Evolutionary conservation across 2,113 vertebrate genomes (phyloP), one percentile per base, ranked within the genome.

Genomic region (Dunckerocampus dactyliophorus): DNA sequence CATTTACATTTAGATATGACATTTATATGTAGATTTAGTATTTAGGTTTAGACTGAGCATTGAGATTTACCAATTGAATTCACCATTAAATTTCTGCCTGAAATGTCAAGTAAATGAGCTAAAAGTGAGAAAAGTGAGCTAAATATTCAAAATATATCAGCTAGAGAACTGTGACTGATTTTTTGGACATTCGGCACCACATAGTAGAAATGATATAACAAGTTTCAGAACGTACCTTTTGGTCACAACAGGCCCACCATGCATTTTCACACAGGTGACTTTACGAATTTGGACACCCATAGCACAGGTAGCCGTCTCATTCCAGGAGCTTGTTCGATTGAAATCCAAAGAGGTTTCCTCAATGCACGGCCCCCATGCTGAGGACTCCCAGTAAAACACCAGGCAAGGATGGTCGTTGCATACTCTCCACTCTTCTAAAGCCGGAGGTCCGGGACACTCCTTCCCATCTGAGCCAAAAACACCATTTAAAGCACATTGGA

Each of bases 391-490:
- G 80, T 93, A 91, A 69, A 96, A 92, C 3, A 89, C 81, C 9
- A 81, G 64, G 2, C 97, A 99, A 0, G 88, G 89, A 62, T 98
- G 93, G 16, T 93, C 85, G 0, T 93, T 95, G 72, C 97, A 99
- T 20, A 86, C 55, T 16, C 94, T 92, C 84, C 94, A 91, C 56
- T 98, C 94, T 80, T 93, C 92, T 62, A 98, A 82, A 75, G 89
- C 87, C 13, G 86, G 76, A 79, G 83, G 88, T 46, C 89, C 82
- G 8, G 95, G 96, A 80, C 97, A 98, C 7, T 86, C 67, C 46
- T 91, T 95, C 17, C 93, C 95, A 62, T 89, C 93, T 95, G 80
- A 1, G n/a, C 65, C 22, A 76, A 69, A 61, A 49, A 17, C 8
- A 50, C 7, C 31, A 34, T 34, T 34, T 34, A 34, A 34, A 34